A percentile compares a stretch with the other conserved stretches of the same genome.
phyloP scores from a whole-genome alignment of 2,113 vertebrate species.

The Urocitellus parryii region DNA sequence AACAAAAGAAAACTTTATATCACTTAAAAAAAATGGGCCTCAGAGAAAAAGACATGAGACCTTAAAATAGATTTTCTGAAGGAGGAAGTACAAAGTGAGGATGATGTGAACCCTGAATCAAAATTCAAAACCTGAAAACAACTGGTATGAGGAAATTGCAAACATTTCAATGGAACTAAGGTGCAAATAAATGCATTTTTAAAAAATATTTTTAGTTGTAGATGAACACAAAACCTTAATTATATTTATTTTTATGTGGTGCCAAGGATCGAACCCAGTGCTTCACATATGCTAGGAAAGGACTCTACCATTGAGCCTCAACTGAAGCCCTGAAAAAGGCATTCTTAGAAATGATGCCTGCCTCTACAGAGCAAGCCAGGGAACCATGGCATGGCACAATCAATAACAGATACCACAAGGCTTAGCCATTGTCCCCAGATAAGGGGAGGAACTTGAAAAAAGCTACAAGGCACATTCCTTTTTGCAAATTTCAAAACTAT shows the following conservation, averaged over 20 bases:
- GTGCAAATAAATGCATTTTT: not conserved
- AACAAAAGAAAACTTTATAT: not conserved
- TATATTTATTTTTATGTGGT: too few species aligned
- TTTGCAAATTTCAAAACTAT: not conserved
- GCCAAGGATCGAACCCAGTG: too few species aligned
- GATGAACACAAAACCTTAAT: too few species aligned
- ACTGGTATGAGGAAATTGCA: not conserved
- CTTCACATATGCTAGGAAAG: too few species aligned
- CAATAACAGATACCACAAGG: not conserved
- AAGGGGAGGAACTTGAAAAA: not conserved
- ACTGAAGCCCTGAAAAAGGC: not conserved
- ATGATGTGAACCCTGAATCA: not conserved
- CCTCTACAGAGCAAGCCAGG: not conserved
- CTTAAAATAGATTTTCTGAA: not conserved
- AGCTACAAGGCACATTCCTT: not conserved
- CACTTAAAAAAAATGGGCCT: constrained; percentile 9
- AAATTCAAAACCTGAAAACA: not conserved
- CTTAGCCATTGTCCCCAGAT: not conserved
- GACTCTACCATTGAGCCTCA: too few species aligned
- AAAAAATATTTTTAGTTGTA: too few species aligned
- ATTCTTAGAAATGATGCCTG: not conserved
- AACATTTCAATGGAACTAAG: not conserved
- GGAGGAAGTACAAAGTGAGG: not conserved
- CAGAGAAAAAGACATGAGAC: not conserved
- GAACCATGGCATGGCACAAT: not conserved